A percentile compares a stretch with the other conserved stretches of the same genome.
These are phyloP conservation scores for Trachelipus rathkii DNA, from an alignment of 1,140 invertebrate genomes.

Conservation along the genomic window DNA sequence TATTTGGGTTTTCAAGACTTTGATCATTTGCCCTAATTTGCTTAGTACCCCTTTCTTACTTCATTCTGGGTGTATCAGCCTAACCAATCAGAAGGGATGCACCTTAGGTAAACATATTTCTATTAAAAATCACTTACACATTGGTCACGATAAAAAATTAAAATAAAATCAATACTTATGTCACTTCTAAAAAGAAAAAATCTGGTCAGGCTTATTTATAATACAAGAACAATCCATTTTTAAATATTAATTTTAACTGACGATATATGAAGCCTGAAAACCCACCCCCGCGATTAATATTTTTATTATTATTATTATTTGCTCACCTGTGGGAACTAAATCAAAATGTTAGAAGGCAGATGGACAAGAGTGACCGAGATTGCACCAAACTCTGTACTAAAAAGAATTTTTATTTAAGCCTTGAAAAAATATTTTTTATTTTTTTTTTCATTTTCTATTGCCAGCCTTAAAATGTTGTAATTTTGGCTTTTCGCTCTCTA, in stretches of 20 bases:
- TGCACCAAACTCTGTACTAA: neutral
- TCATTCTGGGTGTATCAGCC: too few species aligned
- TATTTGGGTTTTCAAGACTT: too few species aligned
- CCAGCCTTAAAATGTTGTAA: neutral
- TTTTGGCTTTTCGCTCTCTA: neutral
- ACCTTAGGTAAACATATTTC: too few species aligned
- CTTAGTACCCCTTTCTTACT: too few species aligned
- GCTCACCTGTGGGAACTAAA: neutral
- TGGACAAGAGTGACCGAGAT: constrained; percentile 4
- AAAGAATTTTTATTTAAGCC: neutral
- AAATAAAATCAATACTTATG: neutral
- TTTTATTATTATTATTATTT: neutral
- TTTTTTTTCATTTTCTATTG: neutral
- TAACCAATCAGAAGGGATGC: too few species aligned
- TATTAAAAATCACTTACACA: too few species aligned
- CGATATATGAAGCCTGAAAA: neutral
- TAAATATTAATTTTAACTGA: neutral
- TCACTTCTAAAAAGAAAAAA: neutral
- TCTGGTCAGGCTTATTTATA: neutral
- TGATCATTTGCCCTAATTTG: too few species aligned
- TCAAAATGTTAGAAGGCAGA: neutral
- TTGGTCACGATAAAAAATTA: neutral
- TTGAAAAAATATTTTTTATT: neutral
- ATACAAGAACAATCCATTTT: neutral
- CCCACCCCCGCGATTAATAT: neutral